phyloP scores from a whole-genome alignment of 2,797 vertebrate genomes.

The Tolypeutes matacus region DNA sequence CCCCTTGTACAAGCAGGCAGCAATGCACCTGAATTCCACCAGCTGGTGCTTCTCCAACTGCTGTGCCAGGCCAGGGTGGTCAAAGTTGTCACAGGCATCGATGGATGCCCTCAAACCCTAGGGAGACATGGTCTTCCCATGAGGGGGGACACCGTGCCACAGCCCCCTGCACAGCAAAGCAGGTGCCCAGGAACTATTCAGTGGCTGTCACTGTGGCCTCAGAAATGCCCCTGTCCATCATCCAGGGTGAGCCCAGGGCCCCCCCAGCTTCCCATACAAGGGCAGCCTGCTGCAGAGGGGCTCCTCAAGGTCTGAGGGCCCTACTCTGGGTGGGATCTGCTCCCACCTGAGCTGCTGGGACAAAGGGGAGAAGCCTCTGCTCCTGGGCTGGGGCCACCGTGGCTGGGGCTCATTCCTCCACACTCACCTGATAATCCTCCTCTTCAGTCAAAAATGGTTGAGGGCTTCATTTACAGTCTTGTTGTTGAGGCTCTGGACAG shows the following conservation, averaged over 20 bases:
- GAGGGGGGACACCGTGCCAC: not conserved
- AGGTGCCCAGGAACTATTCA: not conserved
- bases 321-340: not conserved
- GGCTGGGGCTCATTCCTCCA: not conserved
- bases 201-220: not conserved
- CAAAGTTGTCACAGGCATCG: constrained; percentile 95
- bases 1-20: constrained; percentile 94
- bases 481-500: constrained; percentile 96
- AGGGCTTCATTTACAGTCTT: constrained; percentile 95
- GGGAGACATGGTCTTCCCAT: not conserved
- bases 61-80: constrained; percentile 94
- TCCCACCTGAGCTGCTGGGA: too few species aligned
- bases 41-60: constrained; percentile 94
- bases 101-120: constrained; percentile 95
- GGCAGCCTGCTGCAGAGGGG: not conserved
- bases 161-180: not conserved
- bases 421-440: constrained; percentile 94
- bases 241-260: not conserved
- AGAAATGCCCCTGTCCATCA: not conserved
- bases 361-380: not conserved
- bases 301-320: not conserved
- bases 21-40: constrained; percentile 95
- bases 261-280: not conserved
- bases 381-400: not conserved
- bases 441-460: constrained; percentile 95